Base-by-base conservation (phyloP, 2,888 invertebrate genomes). In the Orthosia gracilis region DNA sequence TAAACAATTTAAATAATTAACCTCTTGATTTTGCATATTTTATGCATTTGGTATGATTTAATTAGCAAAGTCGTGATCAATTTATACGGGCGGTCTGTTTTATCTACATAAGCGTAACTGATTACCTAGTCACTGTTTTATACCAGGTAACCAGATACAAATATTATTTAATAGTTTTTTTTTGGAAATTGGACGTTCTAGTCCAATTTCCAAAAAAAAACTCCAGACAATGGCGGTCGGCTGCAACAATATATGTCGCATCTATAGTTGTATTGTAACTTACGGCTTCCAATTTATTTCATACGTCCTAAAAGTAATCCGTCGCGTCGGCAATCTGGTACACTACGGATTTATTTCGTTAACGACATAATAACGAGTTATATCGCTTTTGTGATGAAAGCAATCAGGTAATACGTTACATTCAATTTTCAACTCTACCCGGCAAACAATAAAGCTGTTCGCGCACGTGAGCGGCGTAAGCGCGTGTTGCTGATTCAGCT, bases 351-450 rank as follows among this genome's bases (percentile, higher is more conserved):
- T 91, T 90, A 90, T 90, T 86, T 90, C 88, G 90, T 91, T 92
- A 91, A 89, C 89, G 88, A 88, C 86, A 89, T 90, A 90, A 91
- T 92, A 90, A 90, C 89, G 87, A 88, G 85, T 88, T 88, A 87
- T 88, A 91, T 87, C 86, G 86, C 82, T 88, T 88, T 87, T 85
- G 83, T 85, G 65, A 84, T 81, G 84, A 85, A 85, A 86, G 85
- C 85, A 76, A 82, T 83, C 76, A 70, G 74, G 63, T 74, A 71
- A 55, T 69, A 65, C 21, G 63, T 47, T 73, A 73, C 73, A 79
- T 40, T 57, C 76, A 67, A 81, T 76, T 79, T 76, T 83, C 78
- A 58, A 78, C 86, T 72, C 80, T 87, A 88, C 58, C 40, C 0
- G 23, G 12, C 58, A 47, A 23, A 55, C 0, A 76, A 76, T 78